These are phyloP conservation scores for Saccostrea echinata DNA, from an alignment of 1,140 invertebrate species.

Conservation along the genomic window DNA sequence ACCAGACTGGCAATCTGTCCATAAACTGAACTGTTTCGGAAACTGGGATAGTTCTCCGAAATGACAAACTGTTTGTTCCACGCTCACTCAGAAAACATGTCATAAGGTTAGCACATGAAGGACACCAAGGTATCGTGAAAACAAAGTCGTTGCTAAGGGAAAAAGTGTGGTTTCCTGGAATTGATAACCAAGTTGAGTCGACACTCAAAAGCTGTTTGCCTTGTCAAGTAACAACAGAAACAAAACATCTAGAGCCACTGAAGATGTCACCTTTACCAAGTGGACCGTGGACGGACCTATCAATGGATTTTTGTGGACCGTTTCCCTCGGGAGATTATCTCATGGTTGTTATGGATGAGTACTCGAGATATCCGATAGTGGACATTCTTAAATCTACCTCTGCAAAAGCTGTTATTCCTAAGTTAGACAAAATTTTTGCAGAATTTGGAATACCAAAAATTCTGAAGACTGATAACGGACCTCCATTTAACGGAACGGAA, in stretches of 20 bases:
- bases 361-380: too few relatives aligned
- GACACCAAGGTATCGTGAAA: constrained; percentile 69
- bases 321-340: too few relatives aligned
- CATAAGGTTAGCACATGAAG: constrained; percentile 69
- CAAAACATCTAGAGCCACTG: constrained; percentile 54
- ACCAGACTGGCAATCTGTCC: not conserved
- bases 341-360: too few relatives aligned
- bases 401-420: too few relatives aligned
- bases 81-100: constrained; percentile 41
- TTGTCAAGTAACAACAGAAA: too few relatives aligned
- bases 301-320: too few relatives aligned
- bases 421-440: too few relatives aligned
- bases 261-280: constrained; percentile 58
- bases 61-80: constrained; percentile 45
- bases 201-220: too few relatives aligned
- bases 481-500: too few relatives aligned
- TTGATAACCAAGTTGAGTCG: constrained; percentile 1
- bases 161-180: constrained; percentile 77
- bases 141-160: constrained; percentile 72
- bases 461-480: too few relatives aligned
- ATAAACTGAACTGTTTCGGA: not conserved
- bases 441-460: too few relatives aligned
- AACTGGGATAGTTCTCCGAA: constrained; percentile 2
- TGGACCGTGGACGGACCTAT: constrained; percentile 45
- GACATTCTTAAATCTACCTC: too few relatives aligned